These are phyloP conservation scores for Urocitellus parryii DNA, from an alignment of 2,113 vertebrate species.

Conservation along the genomic window DNA sequence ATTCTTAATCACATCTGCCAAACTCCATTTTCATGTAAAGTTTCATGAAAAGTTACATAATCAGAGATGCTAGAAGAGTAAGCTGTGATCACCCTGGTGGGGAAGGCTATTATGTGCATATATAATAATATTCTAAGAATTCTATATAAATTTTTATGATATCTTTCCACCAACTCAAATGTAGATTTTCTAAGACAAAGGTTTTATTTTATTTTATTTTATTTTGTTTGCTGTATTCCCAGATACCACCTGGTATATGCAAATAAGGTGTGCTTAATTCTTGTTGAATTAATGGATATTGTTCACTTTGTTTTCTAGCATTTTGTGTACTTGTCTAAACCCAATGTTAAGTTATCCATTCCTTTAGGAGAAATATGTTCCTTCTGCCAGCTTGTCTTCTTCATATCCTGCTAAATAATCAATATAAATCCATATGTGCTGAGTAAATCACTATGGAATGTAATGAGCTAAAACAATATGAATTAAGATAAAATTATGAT, in stretches of 20 bases:
- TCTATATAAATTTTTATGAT: neutral
- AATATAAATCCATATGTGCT: neutral
- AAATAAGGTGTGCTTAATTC: neutral
- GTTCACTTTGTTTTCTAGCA: neutral
- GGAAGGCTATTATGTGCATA: neutral
- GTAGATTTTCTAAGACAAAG: neutral
- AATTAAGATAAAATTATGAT: neutral
- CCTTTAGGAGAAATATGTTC: neutral
- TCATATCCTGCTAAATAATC: neutral
- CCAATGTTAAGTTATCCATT: neutral
- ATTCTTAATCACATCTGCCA: neutral
- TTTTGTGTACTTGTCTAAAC: neutral
- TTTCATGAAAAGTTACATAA: neutral
- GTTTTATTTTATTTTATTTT: neutral
- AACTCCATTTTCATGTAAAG: neutral
- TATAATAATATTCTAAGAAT: neutral
- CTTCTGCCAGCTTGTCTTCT: neutral
- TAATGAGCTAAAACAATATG: neutral
- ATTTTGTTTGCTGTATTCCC: neutral
- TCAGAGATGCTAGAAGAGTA: no score
- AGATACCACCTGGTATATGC: neutral
- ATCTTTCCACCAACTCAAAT: neutral
- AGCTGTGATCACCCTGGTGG: no score
- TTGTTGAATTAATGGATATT: neutral
- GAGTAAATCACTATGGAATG: neutral